Evolutionary conservation across 2,113 vertebrate species (phyloP).

Genomic region (Raphicerus campestris): DNA sequence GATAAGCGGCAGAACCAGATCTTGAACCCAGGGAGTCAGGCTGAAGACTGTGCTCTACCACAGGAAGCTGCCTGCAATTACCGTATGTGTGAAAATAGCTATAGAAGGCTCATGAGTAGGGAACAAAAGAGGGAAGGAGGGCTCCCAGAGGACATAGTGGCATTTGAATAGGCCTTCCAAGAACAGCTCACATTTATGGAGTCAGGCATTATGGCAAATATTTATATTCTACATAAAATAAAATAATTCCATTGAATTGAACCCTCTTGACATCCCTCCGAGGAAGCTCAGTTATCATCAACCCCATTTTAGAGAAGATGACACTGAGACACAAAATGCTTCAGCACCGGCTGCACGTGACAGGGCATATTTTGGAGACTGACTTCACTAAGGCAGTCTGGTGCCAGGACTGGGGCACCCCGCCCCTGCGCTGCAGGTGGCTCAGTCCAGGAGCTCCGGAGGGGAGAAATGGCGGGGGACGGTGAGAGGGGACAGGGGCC

Average conservation of each 20-base stretch:
- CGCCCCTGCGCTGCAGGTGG: no score
- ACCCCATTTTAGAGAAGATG: neutral
- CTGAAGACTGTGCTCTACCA: neutral
- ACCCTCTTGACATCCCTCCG: neutral
- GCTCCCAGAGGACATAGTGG: neutral
- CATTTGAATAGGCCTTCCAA: neutral
- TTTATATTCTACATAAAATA: neutral
- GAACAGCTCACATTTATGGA: neutral
- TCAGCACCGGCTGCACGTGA: neutral
- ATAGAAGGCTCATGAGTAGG: neutral
- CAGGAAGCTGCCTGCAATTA: neutral
- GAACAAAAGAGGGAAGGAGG: neutral
- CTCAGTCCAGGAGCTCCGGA: neutral
- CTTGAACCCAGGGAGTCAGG: neutral
- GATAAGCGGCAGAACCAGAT: neutral
- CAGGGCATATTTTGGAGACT: neutral
- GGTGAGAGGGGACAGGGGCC: neutral
- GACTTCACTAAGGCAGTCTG: neutral
- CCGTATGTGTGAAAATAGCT: neutral
- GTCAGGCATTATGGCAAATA: neutral
- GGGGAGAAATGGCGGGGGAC: neutral
- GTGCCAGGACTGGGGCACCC: neutral
- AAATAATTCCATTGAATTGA: neutral
- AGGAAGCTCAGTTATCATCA: neutral
- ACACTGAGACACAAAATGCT: neutral